A percentile compares a stretch with the other conserved stretches of the same genome.
Conservation (phyloP, 1,140 invertebrate species). For the Meloidogyne chitwoodi region DNA sequence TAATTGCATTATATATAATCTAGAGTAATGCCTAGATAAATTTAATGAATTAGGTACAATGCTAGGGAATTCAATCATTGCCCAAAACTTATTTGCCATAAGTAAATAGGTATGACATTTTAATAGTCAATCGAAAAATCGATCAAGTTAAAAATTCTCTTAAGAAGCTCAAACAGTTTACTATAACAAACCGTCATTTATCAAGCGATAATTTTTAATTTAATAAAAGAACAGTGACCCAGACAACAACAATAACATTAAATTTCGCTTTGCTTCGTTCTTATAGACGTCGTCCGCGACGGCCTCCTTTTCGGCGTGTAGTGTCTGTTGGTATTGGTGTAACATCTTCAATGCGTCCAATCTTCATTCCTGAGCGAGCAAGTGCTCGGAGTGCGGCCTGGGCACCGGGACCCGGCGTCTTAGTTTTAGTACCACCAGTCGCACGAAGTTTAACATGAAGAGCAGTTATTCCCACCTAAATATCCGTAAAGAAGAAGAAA, state of each 20-base stretch:
- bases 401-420: constrained; percentile 94
- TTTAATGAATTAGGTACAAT: too few relatives aligned
- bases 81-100: too few relatives aligned
- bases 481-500: neutral
- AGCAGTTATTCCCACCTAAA: constrained; percentile 81
- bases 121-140: too few relatives aligned
- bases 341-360: constrained; percentile 95
- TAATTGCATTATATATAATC: neutral
- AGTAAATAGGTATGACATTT: too few relatives aligned
- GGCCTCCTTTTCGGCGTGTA: constrained; percentile 97
- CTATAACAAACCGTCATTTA: neutral
- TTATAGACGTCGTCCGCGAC: constrained; percentile 96
- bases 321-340: constrained; percentile 98
- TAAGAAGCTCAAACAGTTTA: neutral
- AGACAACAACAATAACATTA: constrained; percentile 14
- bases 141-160: too few relatives aligned
- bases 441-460: constrained; percentile 95
- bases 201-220: neutral
- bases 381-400: constrained; percentile 94
- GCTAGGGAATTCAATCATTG: too few relatives aligned
- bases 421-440: constrained; percentile 89
- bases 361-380: constrained; percentile 97
- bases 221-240: neutral
- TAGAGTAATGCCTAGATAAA: neutral
- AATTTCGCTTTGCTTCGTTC: neutral